Conservation (phyloP, 37 sponge, comb jelly and placozoan species). For the Aphrocallistes beatrix region DNA sequence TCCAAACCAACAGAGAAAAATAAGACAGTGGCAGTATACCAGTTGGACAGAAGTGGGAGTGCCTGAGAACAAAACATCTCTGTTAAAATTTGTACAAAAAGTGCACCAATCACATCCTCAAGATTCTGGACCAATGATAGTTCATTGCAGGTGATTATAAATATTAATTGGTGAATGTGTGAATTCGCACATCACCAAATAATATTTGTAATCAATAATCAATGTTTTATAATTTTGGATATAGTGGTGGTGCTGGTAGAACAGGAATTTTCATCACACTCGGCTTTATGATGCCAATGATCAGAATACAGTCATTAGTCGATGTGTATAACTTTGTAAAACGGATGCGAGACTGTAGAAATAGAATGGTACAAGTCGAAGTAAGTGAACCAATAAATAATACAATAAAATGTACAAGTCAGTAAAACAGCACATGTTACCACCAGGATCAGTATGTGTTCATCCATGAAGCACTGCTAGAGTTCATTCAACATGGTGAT, state of each 20-base stretch:
- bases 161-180: too few species aligned
- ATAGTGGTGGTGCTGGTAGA: constrained; percentile 89
- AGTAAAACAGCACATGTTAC: too few species aligned
- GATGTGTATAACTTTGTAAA: constrained; percentile 58
- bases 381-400: constrained; percentile 27
- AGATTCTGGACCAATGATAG: constrained; percentile 67
- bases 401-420: background rate
- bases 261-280: constrained; percentile 86
- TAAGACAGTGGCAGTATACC: constrained; percentile 80
- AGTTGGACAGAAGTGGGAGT: constrained; percentile 92
- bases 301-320: constrained; percentile 31
- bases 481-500: constrained; percentile 82
- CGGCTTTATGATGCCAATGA: constrained; percentile 40
- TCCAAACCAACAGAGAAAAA: background rate
- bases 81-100: constrained; percentile 62
- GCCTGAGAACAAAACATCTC: constrained; percentile 60
- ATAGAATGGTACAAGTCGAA: constrained; percentile 86
- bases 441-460: constrained; percentile 91
- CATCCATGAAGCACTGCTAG: constrained; percentile 81
- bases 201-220: too few species aligned
- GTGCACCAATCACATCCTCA: constrained; percentile 40
- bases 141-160: constrained; percentile 88
- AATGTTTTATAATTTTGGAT: too few species aligned
- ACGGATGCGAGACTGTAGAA: constrained; percentile 46
- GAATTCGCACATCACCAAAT: too few species aligned